Conservation (phyloP, 2,888 invertebrate genomes). For the Acanthosepion lycidas region DNA sequence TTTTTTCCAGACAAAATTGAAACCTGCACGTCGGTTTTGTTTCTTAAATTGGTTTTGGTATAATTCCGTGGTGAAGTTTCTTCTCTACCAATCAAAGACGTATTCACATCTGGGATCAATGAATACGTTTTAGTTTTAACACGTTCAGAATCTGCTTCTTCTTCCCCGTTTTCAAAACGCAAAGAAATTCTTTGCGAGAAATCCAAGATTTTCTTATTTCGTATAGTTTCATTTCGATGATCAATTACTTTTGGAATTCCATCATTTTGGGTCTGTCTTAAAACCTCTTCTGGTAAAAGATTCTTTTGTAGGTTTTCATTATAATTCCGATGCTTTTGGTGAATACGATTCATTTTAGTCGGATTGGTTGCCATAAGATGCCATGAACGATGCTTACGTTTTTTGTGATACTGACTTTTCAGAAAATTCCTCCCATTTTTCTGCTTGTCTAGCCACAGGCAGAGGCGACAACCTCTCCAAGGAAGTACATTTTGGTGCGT, state of each 20-base stretch:
- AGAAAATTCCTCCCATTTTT: not conserved
- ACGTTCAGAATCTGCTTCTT: not conserved
- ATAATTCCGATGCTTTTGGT: not conserved
- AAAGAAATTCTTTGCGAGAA: not conserved
- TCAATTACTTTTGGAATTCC: not conserved
- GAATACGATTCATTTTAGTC: not conserved
- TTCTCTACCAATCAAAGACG: not conserved
- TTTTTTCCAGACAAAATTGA: not conserved
- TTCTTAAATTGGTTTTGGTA: not conserved
- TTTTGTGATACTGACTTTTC: not conserved
- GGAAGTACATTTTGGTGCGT: not conserved
- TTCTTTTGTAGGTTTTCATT: not conserved
- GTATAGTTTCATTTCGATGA: not conserved
- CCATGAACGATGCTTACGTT: not conserved
- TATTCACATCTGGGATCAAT: not conserved
- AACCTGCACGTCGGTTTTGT: not conserved
- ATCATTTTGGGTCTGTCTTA: not conserved
- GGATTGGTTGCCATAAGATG: not conserved
- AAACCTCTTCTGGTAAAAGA: not conserved
- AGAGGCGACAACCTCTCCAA: not conserved
- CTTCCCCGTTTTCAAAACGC: not conserved
- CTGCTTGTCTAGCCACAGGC: not conserved
- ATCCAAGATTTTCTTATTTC: not conserved
- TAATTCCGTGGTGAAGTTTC: not conserved
- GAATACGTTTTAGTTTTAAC: not conserved